Conservation (phyloP, 2,797 vertebrate species). For the Choloepus didactylus region DNA sequence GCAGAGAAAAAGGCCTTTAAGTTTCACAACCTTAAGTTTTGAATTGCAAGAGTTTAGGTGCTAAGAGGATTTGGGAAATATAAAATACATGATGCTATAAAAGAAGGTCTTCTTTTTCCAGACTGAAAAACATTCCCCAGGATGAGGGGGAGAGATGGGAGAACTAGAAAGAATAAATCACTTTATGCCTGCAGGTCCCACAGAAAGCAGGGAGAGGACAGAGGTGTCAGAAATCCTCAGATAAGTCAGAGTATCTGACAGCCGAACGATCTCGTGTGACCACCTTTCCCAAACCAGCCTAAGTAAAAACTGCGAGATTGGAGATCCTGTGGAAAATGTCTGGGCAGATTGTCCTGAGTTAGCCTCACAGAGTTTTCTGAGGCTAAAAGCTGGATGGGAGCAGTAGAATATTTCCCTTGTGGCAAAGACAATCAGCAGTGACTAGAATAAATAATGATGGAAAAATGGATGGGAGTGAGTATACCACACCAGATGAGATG, state of each 20-base stretch:
- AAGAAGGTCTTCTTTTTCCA: not conserved
- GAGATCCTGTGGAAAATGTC: not conserved
- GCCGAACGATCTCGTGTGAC: not conserved
- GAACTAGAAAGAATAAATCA: not conserved
- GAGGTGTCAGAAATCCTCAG: not conserved
- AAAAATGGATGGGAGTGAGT: not conserved
- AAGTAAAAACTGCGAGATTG: not conserved
- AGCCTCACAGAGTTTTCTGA: not conserved
- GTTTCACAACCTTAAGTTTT: not conserved
- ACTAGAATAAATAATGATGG: not conserved
- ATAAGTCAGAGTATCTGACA: not conserved
- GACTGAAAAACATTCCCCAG: not conserved
- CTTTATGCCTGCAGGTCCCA: not conserved
- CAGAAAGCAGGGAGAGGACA: not conserved
- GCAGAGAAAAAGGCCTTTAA: not conserved
- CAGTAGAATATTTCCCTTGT: not conserved
- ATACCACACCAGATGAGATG: not conserved
- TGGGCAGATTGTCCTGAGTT: not conserved
- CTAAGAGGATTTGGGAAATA: not conserved
- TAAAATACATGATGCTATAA: not conserved
- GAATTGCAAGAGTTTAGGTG: not conserved
- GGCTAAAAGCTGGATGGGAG: not conserved
- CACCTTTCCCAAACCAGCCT: not conserved
- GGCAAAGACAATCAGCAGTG: not conserved
- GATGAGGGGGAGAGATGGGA: not conserved